Percentiles rank a stretch among this genome's conserved stretches.
Evolutionary conservation across 2,113 vertebrate species (phyloP).

Genomic region (Patagioenas fasciata): DNA sequence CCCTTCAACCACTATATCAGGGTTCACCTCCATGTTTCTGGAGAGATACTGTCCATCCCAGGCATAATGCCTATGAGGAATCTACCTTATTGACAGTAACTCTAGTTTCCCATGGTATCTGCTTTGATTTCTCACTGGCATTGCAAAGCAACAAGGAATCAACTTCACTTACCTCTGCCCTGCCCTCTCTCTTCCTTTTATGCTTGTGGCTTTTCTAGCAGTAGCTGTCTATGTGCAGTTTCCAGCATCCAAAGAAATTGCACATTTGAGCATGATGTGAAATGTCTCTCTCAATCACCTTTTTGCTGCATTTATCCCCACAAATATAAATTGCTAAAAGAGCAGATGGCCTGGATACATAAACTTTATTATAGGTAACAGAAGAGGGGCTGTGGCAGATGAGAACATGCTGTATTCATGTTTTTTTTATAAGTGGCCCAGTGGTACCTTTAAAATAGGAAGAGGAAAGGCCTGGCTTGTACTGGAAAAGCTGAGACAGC

Average conservation of each 20-base stretch:
- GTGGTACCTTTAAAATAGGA: background rate
- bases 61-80: fast-evolving
- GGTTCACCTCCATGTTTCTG: background rate
- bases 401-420: background rate
- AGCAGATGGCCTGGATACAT: background rate
- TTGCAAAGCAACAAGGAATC: background rate
- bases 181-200: background rate
- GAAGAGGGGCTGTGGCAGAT: background rate
- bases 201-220: background rate
- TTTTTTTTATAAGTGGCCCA: background rate
- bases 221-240: background rate
- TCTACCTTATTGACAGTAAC: background rate
- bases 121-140: background rate
- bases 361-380: background rate
- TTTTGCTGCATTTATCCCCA: background rate
- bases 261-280: background rate
- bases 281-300: background rate
- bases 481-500: background rate
- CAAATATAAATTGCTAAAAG: background rate
- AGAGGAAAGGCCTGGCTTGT: background rate
- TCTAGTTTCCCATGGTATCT: background rate
- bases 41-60: background rate
- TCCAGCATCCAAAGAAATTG: background rate
- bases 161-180: background rate
- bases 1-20: background rate